Evolutionary conservation across 2,113 vertebrate species (phyloP).

Genomic region (Muntiacus muntjak): DNA sequence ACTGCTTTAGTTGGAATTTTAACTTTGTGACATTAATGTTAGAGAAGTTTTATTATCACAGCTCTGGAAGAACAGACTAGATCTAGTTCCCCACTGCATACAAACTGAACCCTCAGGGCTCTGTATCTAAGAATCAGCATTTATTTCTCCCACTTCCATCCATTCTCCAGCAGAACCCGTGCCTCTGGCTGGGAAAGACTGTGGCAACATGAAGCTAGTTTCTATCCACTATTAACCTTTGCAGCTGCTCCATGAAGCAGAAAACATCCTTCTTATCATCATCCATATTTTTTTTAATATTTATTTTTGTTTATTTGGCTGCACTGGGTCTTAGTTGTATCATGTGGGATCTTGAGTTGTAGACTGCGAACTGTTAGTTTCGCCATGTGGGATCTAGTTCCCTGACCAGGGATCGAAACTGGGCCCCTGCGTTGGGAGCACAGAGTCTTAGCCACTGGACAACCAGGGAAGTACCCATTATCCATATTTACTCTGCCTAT

Average conservation of each 20-base stretch:
- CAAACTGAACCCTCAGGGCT: not conserved
- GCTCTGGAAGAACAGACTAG: not conserved
- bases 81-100: not conserved
- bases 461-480: not conserved
- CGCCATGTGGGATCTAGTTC: not conserved
- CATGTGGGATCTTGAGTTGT: not conserved
- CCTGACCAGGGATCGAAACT: not conserved
- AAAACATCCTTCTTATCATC: not conserved
- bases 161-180: not conserved
- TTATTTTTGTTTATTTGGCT: not conserved
- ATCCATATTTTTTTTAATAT: not conserved
- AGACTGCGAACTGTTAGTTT: not conserved
- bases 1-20: not conserved
- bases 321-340: not conserved
- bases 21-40: not conserved
- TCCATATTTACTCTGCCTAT: not conserved
- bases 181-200: not conserved
- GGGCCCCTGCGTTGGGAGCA: not conserved
- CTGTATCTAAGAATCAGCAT: not conserved
- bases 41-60: not conserved
- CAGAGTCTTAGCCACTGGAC: not conserved
- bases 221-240: not conserved
- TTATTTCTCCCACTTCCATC: not conserved
- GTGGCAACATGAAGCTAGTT: not conserved
- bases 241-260: not conserved